Evolutionary conservation across 2,888 invertebrate genomes (phyloP), one percentile per base, ranked within the genome.

Genomic region (Xanthia togata): DNA sequence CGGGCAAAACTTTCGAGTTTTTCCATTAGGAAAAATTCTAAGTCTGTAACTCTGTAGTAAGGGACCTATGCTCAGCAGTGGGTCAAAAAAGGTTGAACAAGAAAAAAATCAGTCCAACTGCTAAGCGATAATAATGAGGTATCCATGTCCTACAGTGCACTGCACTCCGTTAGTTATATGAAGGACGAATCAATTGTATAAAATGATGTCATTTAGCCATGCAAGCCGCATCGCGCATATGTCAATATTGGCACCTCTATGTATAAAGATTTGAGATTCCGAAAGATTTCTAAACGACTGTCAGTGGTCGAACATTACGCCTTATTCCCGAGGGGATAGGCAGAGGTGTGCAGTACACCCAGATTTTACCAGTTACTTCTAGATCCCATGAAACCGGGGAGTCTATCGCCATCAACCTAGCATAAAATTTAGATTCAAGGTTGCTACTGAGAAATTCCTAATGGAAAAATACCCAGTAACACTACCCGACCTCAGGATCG

Each of bases 121-220:
- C 47, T 62, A 59, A 70, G 44, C 3, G 12, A 35, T 14, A 55
- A 55, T 82, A 82, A 82, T 77, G 64, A 65, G 41, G 55, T 57
- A 70, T 47, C 26, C 26, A 65, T 20, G 14, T 31, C 17, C 6
- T 0, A 68, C 14, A 60, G 80, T 47, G 64, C 80, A 67, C 14
- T 70, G 65, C 41, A 73, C 63, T 78, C 55, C 2, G 9, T 55
- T 23, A 47, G 31, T 78, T 55, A 62, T 0, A n/a, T 23, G 79
- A 55, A 81, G 79, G 79, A 81, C 82, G 62, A 76, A 69, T 47
- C 63, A 53, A 82, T 79, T 82, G 76, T 64, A 53, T 38, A n/a
- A 79, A 2, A 76, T 64, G 63, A 79, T 79, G 41, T 79, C 50
- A 79, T 68, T 68, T 63, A 60, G 35, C 53, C 76, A 75, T 47